Base-by-base conservation (phyloP, 92 coral and sea anemone genomes). In the Parazoanthus atlanticus region DNA sequence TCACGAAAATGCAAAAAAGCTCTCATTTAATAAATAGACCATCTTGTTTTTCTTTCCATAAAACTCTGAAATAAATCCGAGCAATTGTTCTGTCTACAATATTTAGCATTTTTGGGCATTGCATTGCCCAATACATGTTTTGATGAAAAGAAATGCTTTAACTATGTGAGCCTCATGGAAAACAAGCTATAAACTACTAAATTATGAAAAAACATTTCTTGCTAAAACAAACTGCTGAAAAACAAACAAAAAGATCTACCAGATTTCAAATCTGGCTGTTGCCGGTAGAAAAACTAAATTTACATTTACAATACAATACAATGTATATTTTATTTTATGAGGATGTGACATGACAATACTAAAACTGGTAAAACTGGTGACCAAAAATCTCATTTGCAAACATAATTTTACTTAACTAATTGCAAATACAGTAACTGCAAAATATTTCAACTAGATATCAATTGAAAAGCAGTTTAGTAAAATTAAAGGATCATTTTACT, bases 1-100 rank as follows among this genome's bases (percentile, higher is more conserved):
- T 54, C n/a, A 80, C 32, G 47, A 32, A 79, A 80, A 54, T 80
- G 71, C 71, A 80, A 80, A 73, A n/a, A 80, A 21, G 82, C 21
- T 52, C 76, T 40, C 32, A 70, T 70, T 41, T 70, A 84, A 84
- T 84, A 84, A 84, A 84, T 43, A 84, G 78, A 84, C 87, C 87
- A 43, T 70, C 84, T 41, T 47, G 12, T 84, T 71, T 84, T 69
- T 70, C 78, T 84, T 84, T 70, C 78, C 87, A 26, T 84, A 70
- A 69, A 84, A 84, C 87, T 82, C 86, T 46, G 78, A 84, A 36
- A 29, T 40, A 84, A 26, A 43, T 26, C 54, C 28, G 30, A 29
- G 87, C n/a, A n/a, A n/a, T n/a, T 32, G 25, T 67, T 30, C 78
- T 80, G 36, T 74, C 78, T 19, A 75, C 67, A 30, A 19, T 40